Evolutionary conservation across 1,140 invertebrate species (phyloP), one percentile per base, ranked within the genome.

Genomic region (Scaptomyza pallida): DNA sequence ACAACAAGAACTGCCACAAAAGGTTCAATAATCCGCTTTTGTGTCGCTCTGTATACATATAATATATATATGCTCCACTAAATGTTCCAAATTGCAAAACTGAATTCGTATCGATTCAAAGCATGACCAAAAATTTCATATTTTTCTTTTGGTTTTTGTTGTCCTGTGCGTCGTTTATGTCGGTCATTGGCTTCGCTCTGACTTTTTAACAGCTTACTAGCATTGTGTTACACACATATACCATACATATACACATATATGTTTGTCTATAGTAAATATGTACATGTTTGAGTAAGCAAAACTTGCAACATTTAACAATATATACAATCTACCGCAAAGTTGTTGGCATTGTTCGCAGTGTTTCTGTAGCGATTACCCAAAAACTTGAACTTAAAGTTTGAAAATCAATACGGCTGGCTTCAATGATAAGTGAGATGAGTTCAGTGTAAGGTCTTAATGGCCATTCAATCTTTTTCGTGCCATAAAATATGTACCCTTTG

Each of bases 31-130:
- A 47, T 69, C 64, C 41, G 26, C 26, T 47, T 63, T 30, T 30
- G 21, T 23, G 40, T 40, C 40, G 43, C 19, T 50, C 43, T 15
- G 13, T 13, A 6, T 6, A 26, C 6, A 6, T 4, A 26, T 26
- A 6, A 17, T 13, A 6, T 6, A 26, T 26, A 6, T 4, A 26
- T 26, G 9, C 26, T 30, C 43, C 44, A 30, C 43, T 44, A 54
- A 48, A 56, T 51, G 55, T 13, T 57, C 16, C 5, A 68, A 67
- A 60, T 37, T 62, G 55, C 64, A 62, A 45, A 30, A 62, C 57
- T 26, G 61, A 72, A 44, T 69, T 44, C 54, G 45, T 63, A 74
- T 74, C 65, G 71, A 74, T 74, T 73, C 26, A 33, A 37, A 16
- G 33, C 33, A 16, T 55, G 43, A 35, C 51, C 50, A 70, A 70